phyloP scores from a whole-genome alignment of 2,113 vertebrate genomes.

The Caretta caretta region DNA sequence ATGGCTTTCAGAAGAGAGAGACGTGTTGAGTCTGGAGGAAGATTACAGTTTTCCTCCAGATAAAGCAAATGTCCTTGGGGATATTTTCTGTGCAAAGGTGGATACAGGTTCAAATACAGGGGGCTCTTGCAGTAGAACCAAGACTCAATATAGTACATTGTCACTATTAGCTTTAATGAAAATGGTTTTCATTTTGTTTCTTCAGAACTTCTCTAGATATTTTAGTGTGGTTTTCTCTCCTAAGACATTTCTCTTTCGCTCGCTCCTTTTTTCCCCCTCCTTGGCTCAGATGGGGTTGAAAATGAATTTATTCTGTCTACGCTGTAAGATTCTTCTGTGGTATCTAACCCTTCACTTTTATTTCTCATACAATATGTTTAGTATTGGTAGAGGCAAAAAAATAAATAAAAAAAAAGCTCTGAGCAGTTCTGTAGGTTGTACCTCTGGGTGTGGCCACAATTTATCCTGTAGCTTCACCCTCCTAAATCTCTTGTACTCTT shows the following conservation, averaged over 20 bases:
- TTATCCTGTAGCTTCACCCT: not conserved
- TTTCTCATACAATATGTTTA: not conserved
- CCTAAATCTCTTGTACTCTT: not conserved
- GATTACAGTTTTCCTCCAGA: constrained; percentile 66
- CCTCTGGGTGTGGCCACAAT: not conserved
- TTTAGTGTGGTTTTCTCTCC: not conserved
- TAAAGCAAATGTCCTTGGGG: constrained; percentile 71
- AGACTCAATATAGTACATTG: not conserved
- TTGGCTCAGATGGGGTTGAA: not conserved
- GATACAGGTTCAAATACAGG: constrained; percentile 22
- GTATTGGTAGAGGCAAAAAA: not conserved
- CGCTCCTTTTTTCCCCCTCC: not conserved
- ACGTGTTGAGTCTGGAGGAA: constrained; percentile 67
- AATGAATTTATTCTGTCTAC: not conserved
- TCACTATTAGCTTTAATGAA: not conserved
- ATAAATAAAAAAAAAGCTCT: not conserved
- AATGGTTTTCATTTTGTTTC: not conserved
- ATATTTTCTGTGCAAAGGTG: constrained; percentile 67
- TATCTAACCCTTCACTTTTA: not conserved
- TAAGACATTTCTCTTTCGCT: not conserved
- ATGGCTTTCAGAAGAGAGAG: constrained; percentile 63
- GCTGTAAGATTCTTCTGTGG: not conserved
- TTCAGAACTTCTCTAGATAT: not conserved
- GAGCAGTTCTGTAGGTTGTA: not conserved
- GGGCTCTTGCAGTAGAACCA: not conserved